Base-by-base conservation (phyloP, 92 coral and sea anemone species). In the Muricea muricata region DNA sequence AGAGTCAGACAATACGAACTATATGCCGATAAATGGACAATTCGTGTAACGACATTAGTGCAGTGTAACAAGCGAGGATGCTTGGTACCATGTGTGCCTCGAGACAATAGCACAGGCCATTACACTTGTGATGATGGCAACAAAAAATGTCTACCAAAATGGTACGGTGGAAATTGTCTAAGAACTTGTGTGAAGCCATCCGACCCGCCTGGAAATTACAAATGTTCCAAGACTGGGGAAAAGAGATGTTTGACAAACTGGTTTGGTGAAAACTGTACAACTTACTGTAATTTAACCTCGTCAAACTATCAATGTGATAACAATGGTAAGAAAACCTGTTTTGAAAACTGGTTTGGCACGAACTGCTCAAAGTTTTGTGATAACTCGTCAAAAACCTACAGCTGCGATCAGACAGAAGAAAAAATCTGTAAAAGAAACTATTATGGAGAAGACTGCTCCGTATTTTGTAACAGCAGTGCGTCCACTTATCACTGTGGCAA, bases 221-320 rank as follows among this genome's bases (percentile, higher is more conserved):
- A 50, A 42, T 93, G 97, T 75, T 61, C 87, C 42, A 48, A 28
- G 24, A 89, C 81, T 58, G 98, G 98, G 40, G 87, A 92, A 15
- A 93, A 89, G 29, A 90, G 81, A 57, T 93, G 98, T 50, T 46
- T 86, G 2, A 45, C 87, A 18, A 70, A 94, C 85, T 94, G 97
- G 98, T 93, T 76, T 79, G 97, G 93, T 15, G 84, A 89, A n/a
- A 78, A 87, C 71, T 93, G 98, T 48, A 82, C 70, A 63, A 63
- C 70, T 28, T 28, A 9, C 37, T 63, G 70, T 63, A 25, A 63
- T 32, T 10, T 15, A 63, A 25, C 70, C 31, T 28, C 70, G 7
- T 63, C 70, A 28, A 63, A n/a, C 13, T 63, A 63, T 31, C 21
- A 35, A 24, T 84, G 87, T 21, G 63, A 40, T 21, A 11, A 3